phyloP scores from a whole-genome alignment of 2,113 vertebrate species.

The Aepyceros melampus region DNA sequence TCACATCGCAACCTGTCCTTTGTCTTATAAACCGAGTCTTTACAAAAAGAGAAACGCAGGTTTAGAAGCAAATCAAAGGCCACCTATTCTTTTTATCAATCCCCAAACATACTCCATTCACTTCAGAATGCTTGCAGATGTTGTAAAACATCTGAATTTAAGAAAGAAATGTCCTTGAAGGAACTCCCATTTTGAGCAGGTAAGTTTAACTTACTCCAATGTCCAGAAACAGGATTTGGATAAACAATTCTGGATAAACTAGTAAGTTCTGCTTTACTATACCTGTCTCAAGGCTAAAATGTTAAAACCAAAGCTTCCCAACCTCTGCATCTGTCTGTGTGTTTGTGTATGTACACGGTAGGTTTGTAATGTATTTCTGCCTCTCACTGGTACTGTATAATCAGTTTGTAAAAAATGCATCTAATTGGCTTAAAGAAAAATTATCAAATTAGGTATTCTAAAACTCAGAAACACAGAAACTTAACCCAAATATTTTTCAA shows the following conservation, averaged over 20 bases:
- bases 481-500: neutral
- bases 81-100: neutral
- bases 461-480: neutral
- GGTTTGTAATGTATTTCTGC: neutral
- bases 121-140: neutral
- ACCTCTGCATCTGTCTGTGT: neutral
- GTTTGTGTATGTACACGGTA: neutral
- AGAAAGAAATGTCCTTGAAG: neutral
- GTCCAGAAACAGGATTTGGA: neutral
- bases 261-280: neutral
- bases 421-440: neutral
- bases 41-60: neutral
- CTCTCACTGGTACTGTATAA: neutral
- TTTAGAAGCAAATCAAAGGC: no score
- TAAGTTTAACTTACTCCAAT: neutral
- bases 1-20: neutral
- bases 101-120: neutral
- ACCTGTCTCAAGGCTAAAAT: neutral
- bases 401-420: neutral
- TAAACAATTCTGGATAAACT: neutral
- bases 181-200: neutral
- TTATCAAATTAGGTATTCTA: neutral
- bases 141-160: neutral
- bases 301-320: neutral
- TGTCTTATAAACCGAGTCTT: neutral